Base-by-base conservation (phyloP, 2,888 invertebrate genomes). In the Trichopria drosophilae region DNA sequence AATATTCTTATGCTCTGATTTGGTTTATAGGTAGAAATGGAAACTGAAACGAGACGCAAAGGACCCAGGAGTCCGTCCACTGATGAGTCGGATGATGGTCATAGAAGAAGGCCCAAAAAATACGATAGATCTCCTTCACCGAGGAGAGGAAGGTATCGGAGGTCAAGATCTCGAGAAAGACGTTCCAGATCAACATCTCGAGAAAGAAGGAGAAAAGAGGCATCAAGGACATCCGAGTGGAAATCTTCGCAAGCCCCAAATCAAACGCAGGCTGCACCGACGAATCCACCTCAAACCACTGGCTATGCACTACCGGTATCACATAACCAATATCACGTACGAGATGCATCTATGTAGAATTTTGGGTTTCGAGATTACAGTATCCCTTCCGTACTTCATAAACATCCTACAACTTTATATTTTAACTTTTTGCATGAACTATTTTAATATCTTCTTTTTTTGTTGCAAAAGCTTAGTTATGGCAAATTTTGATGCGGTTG, bases 291-390 rank as follows among this genome's bases (percentile, higher is more conserved):
- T 2, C 57, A 64, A 22, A 46, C 67, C 57, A 24, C 57, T 53
- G 19, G 32, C 50, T 32, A 62, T 65, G 50, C 71, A 69, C 44
- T 66, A 24, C 47, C 70, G 26, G 52, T 66, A 4, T 71, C 73
- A 32, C 68, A 69, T 22, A 72, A 66, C 62, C 74, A 73, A 40
- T 75, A 75, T 22, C 73, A 69, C 64, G 75, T 74, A 64, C n/a
- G 7, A 6, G 6, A 10, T 37, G 4, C 20, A 37, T 13, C 13
- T 23, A 28, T 24, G 12, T 12, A 19, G 23, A 13, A 22, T 19
- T 19, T 15, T 13, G 9, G n/a, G 13, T 24, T 13, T 24, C 19
- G 16, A 16, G 13, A 4, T 16, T 26, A 26, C 26, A 26, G n/a
- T n/a, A n/a, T n/a, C n/a, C n/a, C n/a, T n/a, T n/a, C n/a, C n/a